Percentiles rank a stretch among this genome's conserved stretches.
Evolutionary conservation across 2,888 invertebrate species (phyloP).

Genomic region (Apomyelois bistriatella): DNA sequence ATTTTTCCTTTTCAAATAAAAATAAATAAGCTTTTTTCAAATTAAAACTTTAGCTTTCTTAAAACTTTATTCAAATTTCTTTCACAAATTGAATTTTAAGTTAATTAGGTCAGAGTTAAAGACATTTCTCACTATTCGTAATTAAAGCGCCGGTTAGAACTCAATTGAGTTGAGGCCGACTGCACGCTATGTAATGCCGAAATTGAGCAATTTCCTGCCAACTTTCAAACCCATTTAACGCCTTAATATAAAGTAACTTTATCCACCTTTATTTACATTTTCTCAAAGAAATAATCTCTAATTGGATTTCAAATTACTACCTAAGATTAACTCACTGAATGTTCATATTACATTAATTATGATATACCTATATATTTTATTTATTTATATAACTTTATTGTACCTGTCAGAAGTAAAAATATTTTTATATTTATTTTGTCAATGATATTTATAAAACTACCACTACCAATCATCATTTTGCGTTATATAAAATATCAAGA

Average conservation of each 20-base stretch:
- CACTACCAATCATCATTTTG: no score
- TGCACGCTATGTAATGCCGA: constrained; percentile 48
- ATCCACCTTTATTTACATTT: constrained; percentile 54
- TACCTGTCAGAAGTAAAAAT: no score
- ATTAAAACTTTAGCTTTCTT: no score
- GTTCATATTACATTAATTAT: no score
- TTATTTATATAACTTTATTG: no score
- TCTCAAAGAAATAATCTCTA: constrained; percentile 52
- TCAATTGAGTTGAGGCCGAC: constrained; percentile 2
- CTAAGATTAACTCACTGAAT: neutral
- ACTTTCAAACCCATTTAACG: constrained; percentile 57
- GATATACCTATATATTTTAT: no score
- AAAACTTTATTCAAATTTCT: constrained; percentile 2
- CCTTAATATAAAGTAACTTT: constrained; percentile 67
- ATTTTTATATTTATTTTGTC: no score
- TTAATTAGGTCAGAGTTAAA: constrained; percentile 5
- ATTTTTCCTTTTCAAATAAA: no score
- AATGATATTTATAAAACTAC: no score
- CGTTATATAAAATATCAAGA: no score
- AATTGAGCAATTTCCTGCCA: constrained; percentile 68
- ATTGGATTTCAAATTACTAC: constrained; percentile 53
- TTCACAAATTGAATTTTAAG: neutral
- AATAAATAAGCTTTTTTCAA: no score
- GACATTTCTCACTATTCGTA: constrained; percentile 10
- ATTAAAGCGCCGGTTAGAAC: constrained; percentile 7